These are phyloP conservation scores for Tringa solitaria DNA, from an alignment of 2,113 vertebrate species.

Conservation along the genomic window DNA sequence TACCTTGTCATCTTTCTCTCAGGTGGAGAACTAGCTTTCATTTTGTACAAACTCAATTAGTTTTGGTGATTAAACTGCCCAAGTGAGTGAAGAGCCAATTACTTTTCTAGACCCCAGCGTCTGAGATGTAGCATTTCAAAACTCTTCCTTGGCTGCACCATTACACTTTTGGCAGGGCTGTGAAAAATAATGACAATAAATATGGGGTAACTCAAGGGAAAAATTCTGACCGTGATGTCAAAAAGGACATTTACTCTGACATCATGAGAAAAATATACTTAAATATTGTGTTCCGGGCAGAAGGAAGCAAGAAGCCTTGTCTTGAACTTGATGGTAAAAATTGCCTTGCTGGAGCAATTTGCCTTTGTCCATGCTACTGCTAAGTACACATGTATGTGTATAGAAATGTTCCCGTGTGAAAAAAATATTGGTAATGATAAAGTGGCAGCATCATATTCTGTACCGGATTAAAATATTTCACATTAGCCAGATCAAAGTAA, in stretches of 20 bases:
- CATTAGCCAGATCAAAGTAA: conserved; percentile 29
- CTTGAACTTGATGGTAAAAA: neutral
- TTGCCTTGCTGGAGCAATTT: neutral
- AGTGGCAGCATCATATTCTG: neutral
- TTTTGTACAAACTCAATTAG: neutral
- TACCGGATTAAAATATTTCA: conserved; percentile 16
- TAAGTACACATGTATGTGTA: neutral
- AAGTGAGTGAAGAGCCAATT: neutral
- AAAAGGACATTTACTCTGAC: neutral
- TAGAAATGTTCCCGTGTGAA: neutral
- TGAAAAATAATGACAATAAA: neutral
- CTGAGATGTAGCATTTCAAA: neutral
- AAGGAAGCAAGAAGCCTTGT: neutral
- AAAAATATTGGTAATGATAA: neutral
- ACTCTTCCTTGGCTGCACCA: neutral
- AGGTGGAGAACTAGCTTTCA: neutral
- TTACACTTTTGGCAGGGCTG: neutral
- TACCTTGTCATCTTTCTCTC: neutral
- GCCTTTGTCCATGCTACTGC: neutral
- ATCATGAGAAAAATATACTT: neutral
- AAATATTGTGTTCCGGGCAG: neutral
- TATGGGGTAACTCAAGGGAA: neutral
- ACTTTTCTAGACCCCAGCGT: neutral
- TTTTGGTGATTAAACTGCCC: neutral
- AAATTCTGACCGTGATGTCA: neutral